Percentiles rank a stretch among this genome's conserved stretches.
phyloP scores from a whole-genome alignment of 2,113 vertebrate genomes.

The Phycodurus eques region DNA sequence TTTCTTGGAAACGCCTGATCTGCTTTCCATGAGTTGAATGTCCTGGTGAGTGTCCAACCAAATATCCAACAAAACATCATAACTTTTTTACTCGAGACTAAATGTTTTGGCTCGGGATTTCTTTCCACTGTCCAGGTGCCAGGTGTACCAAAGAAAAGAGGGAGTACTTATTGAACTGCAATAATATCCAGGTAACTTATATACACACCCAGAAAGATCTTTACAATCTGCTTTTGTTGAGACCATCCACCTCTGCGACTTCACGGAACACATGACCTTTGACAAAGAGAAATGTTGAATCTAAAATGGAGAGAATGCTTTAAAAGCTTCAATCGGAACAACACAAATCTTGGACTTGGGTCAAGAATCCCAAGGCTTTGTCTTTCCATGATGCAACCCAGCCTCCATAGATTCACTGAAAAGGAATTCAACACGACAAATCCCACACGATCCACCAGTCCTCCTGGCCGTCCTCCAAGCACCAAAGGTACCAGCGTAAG shows the following conservation, averaged over 20 bases:
- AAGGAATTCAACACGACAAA: conserved; percentile 1
- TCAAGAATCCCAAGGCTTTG: neutral
- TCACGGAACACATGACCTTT: conserved; percentile 55
- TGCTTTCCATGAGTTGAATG: neutral
- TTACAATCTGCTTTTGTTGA: conserved; percentile 39
- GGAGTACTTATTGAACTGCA: conserved; percentile 11
- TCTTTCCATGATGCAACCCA: neutral
- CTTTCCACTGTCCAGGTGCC: conserved; percentile 6
- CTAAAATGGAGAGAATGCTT: neutral
- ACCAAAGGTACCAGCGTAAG: conserved; percentile 69
- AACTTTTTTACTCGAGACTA: neutral
- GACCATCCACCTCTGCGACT: neutral
- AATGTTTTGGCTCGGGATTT: conserved; percentile 6
- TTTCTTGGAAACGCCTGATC: conserved; percentile 3
- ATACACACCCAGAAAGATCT: neutral
- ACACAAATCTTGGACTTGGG: neutral
- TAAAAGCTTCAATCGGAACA: neutral
- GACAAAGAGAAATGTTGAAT: neutral
- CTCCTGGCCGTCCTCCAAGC: conserved; percentile 61
- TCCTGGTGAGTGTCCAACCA: neutral
- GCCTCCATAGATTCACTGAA: neutral
- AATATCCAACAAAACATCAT: neutral
- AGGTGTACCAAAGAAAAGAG: neutral
- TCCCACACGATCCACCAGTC: conserved; percentile 16
- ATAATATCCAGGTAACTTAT: conserved; percentile 36